phyloP scores from a whole-genome alignment of 2,113 vertebrate genomes.

The Onychostruthus taczanowskii region DNA sequence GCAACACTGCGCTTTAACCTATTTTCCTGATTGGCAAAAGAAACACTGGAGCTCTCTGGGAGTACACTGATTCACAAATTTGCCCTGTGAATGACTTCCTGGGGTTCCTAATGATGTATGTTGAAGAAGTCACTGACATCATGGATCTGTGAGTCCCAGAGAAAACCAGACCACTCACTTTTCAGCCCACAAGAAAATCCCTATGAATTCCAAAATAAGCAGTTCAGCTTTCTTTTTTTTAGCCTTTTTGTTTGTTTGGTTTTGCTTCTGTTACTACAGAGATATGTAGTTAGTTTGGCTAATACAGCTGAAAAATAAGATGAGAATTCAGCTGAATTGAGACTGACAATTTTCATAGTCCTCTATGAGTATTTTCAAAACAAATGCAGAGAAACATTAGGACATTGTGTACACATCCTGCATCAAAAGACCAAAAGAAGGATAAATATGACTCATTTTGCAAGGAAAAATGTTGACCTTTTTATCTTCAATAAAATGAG shows the following conservation, averaged over 20 bases:
- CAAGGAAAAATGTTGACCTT: conserved; percentile 18
- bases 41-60: neutral
- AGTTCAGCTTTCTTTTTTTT: neutral
- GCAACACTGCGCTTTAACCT: neutral
- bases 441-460: conserved; percentile 18
- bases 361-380: conserved; percentile 8
- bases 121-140: neutral
- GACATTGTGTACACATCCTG: neutral
- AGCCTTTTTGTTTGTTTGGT: too few species aligned
- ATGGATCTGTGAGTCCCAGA: neutral
- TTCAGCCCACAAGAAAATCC: neutral
- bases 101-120: conserved; percentile 1
- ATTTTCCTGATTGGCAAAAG: conserved; percentile 2
- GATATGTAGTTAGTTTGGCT: neutral
- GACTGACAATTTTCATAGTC: conserved; percentile 38
- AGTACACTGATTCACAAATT: neutral
- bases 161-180: neutral
- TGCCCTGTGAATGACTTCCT: neutral
- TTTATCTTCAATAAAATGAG: conserved; percentile 10
- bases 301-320: conserved; percentile 22
- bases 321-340: conserved; percentile 37
- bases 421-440: conserved; percentile 6
- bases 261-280: neutral
- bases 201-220: neutral
- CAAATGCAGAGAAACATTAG: neutral